These are phyloP conservation scores for Psephotus haematonotus DNA, from an alignment of 2,113 vertebrate species.

Conservation along the genomic window DNA sequence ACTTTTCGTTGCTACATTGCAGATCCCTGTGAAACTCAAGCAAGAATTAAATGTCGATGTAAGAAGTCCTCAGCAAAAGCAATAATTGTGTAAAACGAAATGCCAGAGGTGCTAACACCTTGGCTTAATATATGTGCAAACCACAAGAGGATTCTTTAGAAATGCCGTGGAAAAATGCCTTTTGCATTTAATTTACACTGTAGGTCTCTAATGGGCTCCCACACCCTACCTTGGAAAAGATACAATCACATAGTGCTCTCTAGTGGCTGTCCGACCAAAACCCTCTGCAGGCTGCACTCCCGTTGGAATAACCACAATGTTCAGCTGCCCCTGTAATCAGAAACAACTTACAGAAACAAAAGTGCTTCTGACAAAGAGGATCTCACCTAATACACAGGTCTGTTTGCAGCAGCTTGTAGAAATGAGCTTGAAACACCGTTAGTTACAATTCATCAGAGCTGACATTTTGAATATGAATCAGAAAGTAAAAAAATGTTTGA, in stretches of 20 bases:
- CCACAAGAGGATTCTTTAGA: background rate
- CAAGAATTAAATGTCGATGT: background rate
- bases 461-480: background rate
- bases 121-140: background rate
- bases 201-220: background rate
- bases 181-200: background rate
- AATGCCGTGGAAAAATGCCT: background rate
- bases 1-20: background rate
- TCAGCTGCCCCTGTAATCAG: background rate
- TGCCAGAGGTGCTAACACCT: background rate
- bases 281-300: background rate
- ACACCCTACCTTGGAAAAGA: background rate
- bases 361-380: background rate
- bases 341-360: background rate
- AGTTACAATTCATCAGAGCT: background rate
- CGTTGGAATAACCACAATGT: background rate
- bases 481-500: background rate
- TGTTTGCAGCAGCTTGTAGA: background rate
- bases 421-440: background rate
- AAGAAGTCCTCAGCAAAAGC: background rate
- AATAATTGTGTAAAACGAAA: background rate
- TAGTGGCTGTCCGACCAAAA: slow-evolving; percentile 2
- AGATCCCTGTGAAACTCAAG: background rate
- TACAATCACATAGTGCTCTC: slow-evolving; percentile 18
- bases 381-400: background rate